A percentile compares a stretch with the other conserved stretches of the same genome.
Evolutionary conservation across 2,113 vertebrate species (phyloP).

Genomic region (Thamnophis sirtalis): DNA sequence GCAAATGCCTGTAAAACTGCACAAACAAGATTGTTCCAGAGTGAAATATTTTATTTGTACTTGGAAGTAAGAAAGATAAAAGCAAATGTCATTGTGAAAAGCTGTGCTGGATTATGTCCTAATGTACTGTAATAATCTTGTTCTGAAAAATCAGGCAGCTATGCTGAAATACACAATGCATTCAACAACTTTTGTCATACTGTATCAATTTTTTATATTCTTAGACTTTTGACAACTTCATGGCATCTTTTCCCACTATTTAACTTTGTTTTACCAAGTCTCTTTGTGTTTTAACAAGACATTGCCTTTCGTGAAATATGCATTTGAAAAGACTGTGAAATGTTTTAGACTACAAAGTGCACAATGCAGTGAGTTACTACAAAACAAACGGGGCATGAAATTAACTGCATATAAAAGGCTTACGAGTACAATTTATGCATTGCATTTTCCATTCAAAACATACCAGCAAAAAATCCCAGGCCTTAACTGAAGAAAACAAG

Average conservation of each 20-base stretch:
- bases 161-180: neutral
- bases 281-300: neutral
- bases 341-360: neutral
- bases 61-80: neutral
- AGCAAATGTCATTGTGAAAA: neutral
- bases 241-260: neutral
- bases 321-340: neutral
- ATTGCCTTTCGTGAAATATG: neutral
- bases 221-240: neutral
- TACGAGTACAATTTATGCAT: neutral
- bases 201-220: neutral
- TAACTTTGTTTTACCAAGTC: neutral
- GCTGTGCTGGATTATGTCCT: neutral
- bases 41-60: neutral
- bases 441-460: neutral
- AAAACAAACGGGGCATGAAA: neutral
- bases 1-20: neutral
- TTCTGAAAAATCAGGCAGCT: neutral
- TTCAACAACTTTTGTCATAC: neutral
- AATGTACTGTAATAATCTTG: neutral
- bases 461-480: neutral
- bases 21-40: neutral
- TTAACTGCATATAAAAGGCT: neutral
- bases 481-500: neutral
- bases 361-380: neutral